phyloP scores from a whole-genome alignment of 2,113 vertebrate species.

The Castor canadensis region DNA sequence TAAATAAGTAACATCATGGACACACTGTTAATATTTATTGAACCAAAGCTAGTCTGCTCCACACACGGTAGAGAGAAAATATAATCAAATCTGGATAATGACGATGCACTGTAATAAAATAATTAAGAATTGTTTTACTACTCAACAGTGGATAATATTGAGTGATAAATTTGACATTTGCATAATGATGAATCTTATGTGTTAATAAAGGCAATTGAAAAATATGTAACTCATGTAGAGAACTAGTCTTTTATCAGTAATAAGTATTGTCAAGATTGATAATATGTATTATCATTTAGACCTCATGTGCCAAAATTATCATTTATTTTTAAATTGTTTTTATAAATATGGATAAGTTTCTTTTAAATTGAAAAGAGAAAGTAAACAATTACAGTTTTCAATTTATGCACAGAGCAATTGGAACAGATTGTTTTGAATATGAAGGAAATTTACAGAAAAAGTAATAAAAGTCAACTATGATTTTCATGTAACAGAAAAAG shows the following conservation, averaged over 20 bases:
- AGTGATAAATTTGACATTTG: background rate
- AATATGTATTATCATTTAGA: background rate
- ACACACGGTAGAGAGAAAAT: background rate
- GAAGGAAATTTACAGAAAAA: conserved; percentile 8
- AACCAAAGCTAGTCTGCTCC: background rate
- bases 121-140: background rate
- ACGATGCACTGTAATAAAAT: background rate
- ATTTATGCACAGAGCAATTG: background rate
- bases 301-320: background rate
- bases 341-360: background rate
- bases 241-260: background rate
- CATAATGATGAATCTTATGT: background rate
- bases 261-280: background rate
- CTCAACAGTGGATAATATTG: background rate
- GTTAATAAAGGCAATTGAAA: background rate
- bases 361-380: conserved; percentile 37
- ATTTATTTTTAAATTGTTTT: conserved; percentile 21
- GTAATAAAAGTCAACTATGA: background rate
- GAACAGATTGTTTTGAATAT: conserved; percentile 1
- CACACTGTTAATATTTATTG: background rate
- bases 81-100: background rate
- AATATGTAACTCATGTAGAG: background rate
- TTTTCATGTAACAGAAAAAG: background rate
- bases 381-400: background rate
- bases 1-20: background rate